These are phyloP conservation scores for Apeira syringaria DNA, from an alignment of 2,888 invertebrate species.

Conservation along the genomic window DNA sequence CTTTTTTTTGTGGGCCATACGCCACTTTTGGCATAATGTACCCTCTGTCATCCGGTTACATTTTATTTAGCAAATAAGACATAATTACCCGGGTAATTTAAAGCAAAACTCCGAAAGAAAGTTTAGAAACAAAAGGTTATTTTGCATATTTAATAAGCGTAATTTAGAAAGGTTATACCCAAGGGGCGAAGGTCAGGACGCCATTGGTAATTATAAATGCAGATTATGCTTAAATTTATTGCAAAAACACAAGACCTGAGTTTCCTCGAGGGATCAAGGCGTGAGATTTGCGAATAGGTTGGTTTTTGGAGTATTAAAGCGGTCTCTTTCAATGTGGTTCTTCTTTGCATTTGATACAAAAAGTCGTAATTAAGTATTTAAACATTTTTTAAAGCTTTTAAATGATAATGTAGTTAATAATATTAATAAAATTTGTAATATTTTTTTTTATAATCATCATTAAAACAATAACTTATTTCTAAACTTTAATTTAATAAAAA, in stretches of 20 bases:
- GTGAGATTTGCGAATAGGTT: background rate
- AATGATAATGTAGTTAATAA: no score
- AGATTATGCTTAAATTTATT: conserved; percentile 27
- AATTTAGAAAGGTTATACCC: conserved; percentile 26
- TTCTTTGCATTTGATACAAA: no score
- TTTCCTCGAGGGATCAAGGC: conserved; percentile 8
- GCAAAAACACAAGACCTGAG: conserved; percentile 36
- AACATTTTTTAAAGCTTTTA: no score
- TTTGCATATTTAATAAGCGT: conserved; percentile 33
- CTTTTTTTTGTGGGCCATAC: no score
- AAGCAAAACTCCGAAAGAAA: conserved; percentile 24
- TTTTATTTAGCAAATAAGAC: conserved; percentile 11
- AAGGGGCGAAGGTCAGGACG: conserved; percentile 15
- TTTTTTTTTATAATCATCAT: no score
- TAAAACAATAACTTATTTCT: no score
- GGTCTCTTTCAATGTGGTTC: background rate
- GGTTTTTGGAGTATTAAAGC: background rate
- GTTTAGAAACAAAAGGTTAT: conserved; percentile 26
- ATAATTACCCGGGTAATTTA: conserved; percentile 22
- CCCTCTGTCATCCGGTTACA: no score
- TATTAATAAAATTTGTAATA: no score
- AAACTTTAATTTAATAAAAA: no score
- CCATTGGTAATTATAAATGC: conserved; percentile 32
- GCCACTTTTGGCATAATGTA: no score
- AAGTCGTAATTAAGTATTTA: no score